Percentiles rank a stretch among this genome's conserved stretches.
Conservation (phyloP, 1,140 invertebrate species). For the Drosophila funebris region DNA sequence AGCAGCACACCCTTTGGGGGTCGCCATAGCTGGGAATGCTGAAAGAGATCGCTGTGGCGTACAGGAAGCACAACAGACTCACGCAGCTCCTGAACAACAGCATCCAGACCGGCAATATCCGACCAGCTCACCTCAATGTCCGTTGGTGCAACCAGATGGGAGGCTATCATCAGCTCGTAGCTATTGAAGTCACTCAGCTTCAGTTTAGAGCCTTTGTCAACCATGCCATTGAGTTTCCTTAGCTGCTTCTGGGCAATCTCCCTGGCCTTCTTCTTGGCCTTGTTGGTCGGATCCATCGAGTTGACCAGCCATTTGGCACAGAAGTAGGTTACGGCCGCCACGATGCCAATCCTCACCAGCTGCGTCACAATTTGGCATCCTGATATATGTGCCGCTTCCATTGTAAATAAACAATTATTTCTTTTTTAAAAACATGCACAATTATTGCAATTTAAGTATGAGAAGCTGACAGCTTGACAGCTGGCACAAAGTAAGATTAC, state of each 20-base stretch:
- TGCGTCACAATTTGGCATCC: conserved; percentile 88
- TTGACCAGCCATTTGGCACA: conserved; percentile 93
- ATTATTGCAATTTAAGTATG: background rate
- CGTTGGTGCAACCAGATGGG: conserved; percentile 94
- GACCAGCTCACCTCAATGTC: conserved; percentile 94
- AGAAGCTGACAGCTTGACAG: conserved; percentile 8
- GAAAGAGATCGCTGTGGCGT: conserved; percentile 92
- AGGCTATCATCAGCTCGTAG: conserved; percentile 97
- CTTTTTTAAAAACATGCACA: background rate
- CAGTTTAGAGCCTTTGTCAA: conserved; percentile 59
- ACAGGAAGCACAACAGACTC: conserved; percentile 97
- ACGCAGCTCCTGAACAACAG: conserved; percentile 93
- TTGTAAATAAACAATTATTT: conserved; percentile 32
- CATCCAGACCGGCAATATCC: conserved; percentile 95
- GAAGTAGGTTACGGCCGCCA: conserved; percentile 93
- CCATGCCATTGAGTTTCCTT: conserved; percentile 84
- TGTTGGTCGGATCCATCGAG: conserved; percentile 90
- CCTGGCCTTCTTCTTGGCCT: conserved; percentile 90
- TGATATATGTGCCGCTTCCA: conserved; percentile 42
- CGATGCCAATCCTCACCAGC: conserved; percentile 89
- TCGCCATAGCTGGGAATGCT: conserved; percentile 92
- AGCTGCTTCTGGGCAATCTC: conserved; percentile 87
- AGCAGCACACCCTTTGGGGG: conserved; percentile 96
- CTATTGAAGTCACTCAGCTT: conserved; percentile 88
- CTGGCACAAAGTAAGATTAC: background rate